Percentiles rank a stretch among this genome's conserved stretches.
Conservation (phyloP, 1,140 invertebrate genomes). For the Hyphantria cunea region DNA sequence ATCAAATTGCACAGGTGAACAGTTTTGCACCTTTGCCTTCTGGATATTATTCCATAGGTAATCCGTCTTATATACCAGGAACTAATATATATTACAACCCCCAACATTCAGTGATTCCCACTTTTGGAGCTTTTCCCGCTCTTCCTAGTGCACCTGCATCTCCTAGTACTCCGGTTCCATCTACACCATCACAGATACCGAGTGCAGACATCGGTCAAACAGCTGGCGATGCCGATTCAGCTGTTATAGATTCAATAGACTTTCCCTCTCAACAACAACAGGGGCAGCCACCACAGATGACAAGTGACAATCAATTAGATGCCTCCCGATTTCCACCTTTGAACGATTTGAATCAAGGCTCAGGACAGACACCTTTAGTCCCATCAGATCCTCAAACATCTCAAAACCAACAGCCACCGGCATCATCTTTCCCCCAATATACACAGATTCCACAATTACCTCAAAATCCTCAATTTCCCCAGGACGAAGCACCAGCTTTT, state of each 20-base stretch:
- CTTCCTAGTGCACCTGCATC: conserved; percentile 12
- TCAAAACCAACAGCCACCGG: background rate
- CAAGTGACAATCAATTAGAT: no score
- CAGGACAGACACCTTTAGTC: conserved; percentile 10
- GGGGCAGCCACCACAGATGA: background rate
- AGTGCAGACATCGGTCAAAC: conserved; percentile 41
- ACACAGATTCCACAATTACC: conserved; percentile 29
- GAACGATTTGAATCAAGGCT: background rate
- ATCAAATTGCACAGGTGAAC: conserved; percentile 48
- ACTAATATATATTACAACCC: conserved; percentile 42
- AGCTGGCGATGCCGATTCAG: conserved; percentile 59
- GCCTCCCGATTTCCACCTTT: no score
- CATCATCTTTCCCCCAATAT: background rate
- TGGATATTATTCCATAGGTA: conserved; percentile 42
- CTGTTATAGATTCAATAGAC: conserved; percentile 69
- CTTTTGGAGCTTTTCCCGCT: conserved; percentile 6
- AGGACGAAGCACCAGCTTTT: conserved; percentile 4
- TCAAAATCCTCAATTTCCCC: conserved; percentile 15
- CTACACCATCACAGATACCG: background rate
- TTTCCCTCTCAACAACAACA: conserved; percentile 44
- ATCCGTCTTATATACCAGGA: conserved; percentile 45
- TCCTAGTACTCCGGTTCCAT: background rate
- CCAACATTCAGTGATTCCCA: conserved; percentile 13
- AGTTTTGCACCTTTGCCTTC: conserved; percentile 38
- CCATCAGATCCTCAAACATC: conserved; percentile 18